phyloP scores from a whole-genome alignment of 2,797 vertebrate species.

The Streptopelia turtur region DNA sequence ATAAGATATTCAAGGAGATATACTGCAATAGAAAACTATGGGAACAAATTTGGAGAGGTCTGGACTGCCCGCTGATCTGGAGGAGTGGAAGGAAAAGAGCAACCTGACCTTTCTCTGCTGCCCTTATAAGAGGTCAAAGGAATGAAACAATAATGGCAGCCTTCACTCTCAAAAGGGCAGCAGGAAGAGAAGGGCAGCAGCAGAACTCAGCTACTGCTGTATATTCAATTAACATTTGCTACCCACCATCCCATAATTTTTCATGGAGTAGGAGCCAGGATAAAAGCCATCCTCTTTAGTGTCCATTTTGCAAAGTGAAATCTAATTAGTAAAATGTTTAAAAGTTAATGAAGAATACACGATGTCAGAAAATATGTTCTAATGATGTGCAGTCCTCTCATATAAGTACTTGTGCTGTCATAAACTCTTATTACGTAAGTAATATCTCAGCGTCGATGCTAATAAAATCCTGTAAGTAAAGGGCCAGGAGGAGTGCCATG shows the following conservation, averaged over 20 bases:
- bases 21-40: neutral
- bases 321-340: conserved; percentile 68
- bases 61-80: neutral
- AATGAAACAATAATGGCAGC: conserved; percentile 62
- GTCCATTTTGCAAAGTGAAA: conserved; percentile 60
- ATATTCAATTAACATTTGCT: conserved; percentile 65
- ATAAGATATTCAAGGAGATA: neutral
- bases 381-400: conserved; percentile 28
- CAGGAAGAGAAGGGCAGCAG: conserved; percentile 35
- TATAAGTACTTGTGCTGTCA: conserved; percentile 20
- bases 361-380: conserved; percentile 19
- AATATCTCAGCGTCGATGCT: neutral
- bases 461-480: neutral
- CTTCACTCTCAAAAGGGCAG: conserved; percentile 37
- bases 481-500: neutral
- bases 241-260: conserved; percentile 49
- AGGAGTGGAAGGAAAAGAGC: conserved; percentile 43
- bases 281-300: conserved; percentile 59
- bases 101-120: conserved; percentile 51
- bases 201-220: conserved; percentile 1
- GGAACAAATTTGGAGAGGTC: neutral
- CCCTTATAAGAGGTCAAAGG: conserved; percentile 46
- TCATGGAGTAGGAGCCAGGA: conserved; percentile 39
- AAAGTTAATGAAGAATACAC: conserved; percentile 62
- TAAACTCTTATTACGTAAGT: conserved; percentile 18